Conservation (phyloP, 2,888 invertebrate species). For the Elmis aenea region DNA sequence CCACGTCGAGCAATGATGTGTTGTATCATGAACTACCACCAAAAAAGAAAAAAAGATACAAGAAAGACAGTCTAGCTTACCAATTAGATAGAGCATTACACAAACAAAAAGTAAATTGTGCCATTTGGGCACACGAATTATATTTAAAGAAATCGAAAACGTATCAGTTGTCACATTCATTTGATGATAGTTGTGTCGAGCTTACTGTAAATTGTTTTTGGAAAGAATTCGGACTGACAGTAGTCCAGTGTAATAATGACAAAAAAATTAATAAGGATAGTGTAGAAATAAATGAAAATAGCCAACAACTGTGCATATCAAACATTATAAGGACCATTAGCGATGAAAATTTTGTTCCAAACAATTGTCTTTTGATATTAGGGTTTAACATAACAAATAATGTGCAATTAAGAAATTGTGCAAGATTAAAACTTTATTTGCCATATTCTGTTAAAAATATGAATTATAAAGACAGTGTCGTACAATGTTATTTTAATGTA, state of each 20-base stretch:
- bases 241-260: constrained; percentile 31
- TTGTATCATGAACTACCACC: constrained; percentile 27
- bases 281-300: not conserved
- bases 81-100: constrained; percentile 47
- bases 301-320: no score
- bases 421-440: constrained; percentile 29
- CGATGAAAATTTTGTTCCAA: constrained; percentile 5
- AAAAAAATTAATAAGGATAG: constrained; percentile 1
- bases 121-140: constrained; percentile 54
- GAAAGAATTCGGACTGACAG: constrained; percentile 31
- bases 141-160: constrained; percentile 48
- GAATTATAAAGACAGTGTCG: constrained; percentile 10
- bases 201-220: constrained; percentile 26
- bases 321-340: not conserved
- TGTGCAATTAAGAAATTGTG: constrained; percentile 17
- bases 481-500: constrained; percentile 24
- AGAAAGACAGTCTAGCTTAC: constrained; percentile 49
- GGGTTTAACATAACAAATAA: constrained; percentile 22
- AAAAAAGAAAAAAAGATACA: constrained; percentile 42
- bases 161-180: constrained; percentile 41
- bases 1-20: not conserved
- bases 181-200: constrained; percentile 19
- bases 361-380: constrained; percentile 28
- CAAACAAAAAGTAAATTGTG: constrained; percentile 47
- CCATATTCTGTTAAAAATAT: constrained; percentile 25